These are phyloP conservation scores for Penaeus indicus DNA, from an alignment of 1,140 invertebrate species.

Conservation along the genomic window DNA sequence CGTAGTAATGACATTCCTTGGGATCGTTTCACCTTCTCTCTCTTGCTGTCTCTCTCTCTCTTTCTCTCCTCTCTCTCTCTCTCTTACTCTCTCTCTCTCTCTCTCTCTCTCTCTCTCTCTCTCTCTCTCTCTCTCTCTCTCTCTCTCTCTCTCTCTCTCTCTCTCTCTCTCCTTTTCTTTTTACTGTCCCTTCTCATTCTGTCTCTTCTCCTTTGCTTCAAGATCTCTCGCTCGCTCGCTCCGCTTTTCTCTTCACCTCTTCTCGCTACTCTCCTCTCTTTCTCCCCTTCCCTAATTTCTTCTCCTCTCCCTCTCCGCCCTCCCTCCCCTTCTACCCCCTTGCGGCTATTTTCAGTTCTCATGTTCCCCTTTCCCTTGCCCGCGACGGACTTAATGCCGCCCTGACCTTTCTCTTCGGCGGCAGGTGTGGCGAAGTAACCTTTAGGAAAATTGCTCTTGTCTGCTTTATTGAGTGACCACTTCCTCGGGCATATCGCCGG, in stretches of 20 bases:
- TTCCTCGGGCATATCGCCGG: too few relatives aligned
- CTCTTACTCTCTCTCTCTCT: not conserved
- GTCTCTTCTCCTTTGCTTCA: not conserved
- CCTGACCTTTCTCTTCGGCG: slow-evolving; percentile 26
- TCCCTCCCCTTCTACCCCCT: not conserved
- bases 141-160: not conserved
- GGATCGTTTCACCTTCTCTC: not conserved
- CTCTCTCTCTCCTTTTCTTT: not conserved
- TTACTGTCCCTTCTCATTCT: not conserved
- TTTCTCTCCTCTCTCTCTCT: not conserved
- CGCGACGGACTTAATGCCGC: slow-evolving; percentile 11
- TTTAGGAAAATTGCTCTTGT: slow-evolving; percentile 17
- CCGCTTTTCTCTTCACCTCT: not conserved
- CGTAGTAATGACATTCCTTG: not conserved
- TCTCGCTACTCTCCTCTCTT: not conserved
- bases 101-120: not conserved
- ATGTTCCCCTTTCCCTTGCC: not conserved
- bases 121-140: not conserved
- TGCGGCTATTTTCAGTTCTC: too few relatives aligned
- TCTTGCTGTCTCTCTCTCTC: not conserved
- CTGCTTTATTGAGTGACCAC: slow-evolving; percentile 6
- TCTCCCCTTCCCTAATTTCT: not conserved
- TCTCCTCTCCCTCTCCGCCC: not conserved
- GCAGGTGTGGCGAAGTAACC: slow-evolving; percentile 17
- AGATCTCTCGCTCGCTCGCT: not conserved